Evolutionary conservation across 2,888 invertebrate species (phyloP), one percentile per base, ranked within the genome.

Genomic region (Drosophila lacicola): DNA sequence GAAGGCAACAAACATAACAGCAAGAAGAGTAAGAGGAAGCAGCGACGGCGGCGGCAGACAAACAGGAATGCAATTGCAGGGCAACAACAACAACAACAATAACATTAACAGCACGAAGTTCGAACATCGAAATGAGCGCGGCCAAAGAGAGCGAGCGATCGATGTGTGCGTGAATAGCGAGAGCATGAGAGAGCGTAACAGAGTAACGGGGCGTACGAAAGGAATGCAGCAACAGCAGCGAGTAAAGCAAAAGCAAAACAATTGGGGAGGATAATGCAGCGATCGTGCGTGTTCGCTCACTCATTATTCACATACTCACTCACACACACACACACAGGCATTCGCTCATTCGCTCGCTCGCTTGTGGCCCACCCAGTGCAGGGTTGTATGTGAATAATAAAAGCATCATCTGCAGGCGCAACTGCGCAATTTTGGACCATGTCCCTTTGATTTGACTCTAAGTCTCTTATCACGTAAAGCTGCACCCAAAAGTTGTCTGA

Each of bases 11-110:
- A 68, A 60, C 51, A 56, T 47, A 66, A 29, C 65, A 46, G 41
- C 60, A 69, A 57, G 61, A 67, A 58, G 50, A 65, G 61, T 57
- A 56, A 69, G 64, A 81, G 73, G 67, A 78, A 77, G 66, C 49
- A 66, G 68, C 42, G 54, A 46, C 33, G 46, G 14, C 44, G 42
- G 37, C 17, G 51, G 49, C 71, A 71, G 75, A 58, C 64, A 80
- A 85, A 85, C 89, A 89, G 89, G 82, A 89, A 88, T 86, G 85
- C 89, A 86, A 82, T 89, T 89, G 84, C 89, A 87, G 84, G 70
- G 71, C 70, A 67, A 51, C 54, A 71, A 21, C 21, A 69, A 53
- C 39, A 65, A 46, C 41, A 46, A 29, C 41, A 55, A 53, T 39
- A 64, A 47, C 55, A 47, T 46, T 41, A 66, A 9, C 36, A 67